phyloP scores from a whole-genome alignment of 2,113 vertebrate species.

The Bostrychus sinensis region DNA sequence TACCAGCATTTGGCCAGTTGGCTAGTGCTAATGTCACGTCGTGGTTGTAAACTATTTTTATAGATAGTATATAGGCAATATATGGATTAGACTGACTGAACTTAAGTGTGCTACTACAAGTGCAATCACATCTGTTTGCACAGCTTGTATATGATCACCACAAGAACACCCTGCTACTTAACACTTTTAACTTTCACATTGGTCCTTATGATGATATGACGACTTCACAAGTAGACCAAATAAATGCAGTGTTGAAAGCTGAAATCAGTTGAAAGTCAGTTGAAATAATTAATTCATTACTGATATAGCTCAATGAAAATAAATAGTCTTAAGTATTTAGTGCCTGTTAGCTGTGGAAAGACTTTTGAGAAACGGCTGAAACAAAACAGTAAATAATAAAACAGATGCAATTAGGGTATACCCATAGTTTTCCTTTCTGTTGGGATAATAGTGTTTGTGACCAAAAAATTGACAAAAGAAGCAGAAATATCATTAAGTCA shows the following conservation, averaged over 20 bases:
- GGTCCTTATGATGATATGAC: not conserved
- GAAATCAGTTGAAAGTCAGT: too few relatives aligned
- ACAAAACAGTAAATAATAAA: not conserved
- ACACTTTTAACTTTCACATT: not conserved
- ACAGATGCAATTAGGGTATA: not conserved
- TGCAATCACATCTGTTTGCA: not conserved
- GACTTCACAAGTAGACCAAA: not conserved
- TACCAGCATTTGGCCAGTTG: too few relatives aligned
- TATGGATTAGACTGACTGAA: too few relatives aligned
- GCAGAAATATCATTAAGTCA: not conserved
- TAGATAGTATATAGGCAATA: too few relatives aligned
- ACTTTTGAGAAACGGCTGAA: not conserved
- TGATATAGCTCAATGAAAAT: too few relatives aligned
- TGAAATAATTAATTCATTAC: too few relatives aligned
- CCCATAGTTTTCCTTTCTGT: not conserved
- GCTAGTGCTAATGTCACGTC: too few relatives aligned
- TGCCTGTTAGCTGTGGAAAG: not conserved
- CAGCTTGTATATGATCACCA: not conserved
- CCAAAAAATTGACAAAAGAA: constrained; percentile 3
- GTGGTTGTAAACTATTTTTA: too few relatives aligned
- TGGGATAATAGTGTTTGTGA: not conserved
- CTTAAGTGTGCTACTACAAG: not conserved
- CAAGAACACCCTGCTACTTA: not conserved
- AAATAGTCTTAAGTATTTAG: too few relatives aligned
- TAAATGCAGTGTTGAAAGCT: not conserved